Evolutionary conservation across 2,888 invertebrate genomes (phyloP).

Genomic region (Sialis lutaria): DNA sequence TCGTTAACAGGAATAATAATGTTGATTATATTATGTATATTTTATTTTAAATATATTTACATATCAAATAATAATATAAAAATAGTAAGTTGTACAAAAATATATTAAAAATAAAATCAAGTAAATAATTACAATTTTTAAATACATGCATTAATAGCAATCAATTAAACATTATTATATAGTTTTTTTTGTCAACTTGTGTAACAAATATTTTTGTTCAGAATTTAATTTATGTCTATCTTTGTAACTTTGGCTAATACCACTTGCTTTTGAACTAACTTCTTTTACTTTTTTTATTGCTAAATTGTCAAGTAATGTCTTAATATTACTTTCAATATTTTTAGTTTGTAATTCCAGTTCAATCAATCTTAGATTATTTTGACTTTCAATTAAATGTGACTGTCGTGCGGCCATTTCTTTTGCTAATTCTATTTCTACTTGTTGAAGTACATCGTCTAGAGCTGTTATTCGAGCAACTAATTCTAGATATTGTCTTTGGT

Average conservation of each 20-base stretch:
- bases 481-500: conserved; percentile 13
- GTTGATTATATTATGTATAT: too few species aligned
- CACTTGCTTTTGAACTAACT: not conserved
- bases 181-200: too few species aligned
- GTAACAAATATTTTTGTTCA: too few species aligned
- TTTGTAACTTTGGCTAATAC: not conserved
- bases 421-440: conserved; percentile 18
- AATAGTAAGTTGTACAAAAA: too few species aligned
- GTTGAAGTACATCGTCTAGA: conserved; percentile 19
- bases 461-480: conserved; percentile 17
- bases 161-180: too few species aligned
- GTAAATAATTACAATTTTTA: too few species aligned
- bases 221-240: too few species aligned
- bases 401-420: conserved; percentile 12
- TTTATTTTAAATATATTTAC: too few species aligned
- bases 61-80: too few species aligned
- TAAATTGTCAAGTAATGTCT: conserved; percentile 15
- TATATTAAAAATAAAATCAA: too few species aligned
- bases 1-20: too few species aligned
- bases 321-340: conserved; percentile 17
- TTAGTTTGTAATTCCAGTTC: conserved; percentile 18
- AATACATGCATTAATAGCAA: too few species aligned
- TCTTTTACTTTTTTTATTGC: conserved; percentile 8
- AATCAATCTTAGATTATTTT: conserved; percentile 10
- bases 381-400: conserved; percentile 6